Evolutionary conservation across 1,140 invertebrate species (phyloP).

Genomic region (Dreissena polymorpha): DNA sequence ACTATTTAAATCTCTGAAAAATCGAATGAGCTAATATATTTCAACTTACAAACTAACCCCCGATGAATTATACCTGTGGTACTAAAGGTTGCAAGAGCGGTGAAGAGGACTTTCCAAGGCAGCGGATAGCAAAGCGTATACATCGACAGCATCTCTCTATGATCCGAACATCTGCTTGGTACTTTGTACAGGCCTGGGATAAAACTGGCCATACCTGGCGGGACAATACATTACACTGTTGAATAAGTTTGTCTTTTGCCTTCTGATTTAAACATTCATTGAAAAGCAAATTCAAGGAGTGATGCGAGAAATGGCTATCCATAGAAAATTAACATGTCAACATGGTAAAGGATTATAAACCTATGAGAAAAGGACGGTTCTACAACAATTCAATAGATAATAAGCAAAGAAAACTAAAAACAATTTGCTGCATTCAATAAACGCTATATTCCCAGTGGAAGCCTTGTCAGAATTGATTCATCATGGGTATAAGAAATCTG

Average conservation of each 20-base stretch:
- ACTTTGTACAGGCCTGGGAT: constrained; percentile 88
- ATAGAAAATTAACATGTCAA: too few species aligned
- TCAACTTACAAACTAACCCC: too few species aligned
- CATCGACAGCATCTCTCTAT: constrained; percentile 96
- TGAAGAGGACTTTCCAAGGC: constrained; percentile 89
- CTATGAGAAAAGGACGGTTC: too few species aligned
- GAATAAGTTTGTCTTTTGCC: constrained; percentile 1
- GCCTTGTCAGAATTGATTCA: too few species aligned
- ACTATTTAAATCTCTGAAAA: too few species aligned
- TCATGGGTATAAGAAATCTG: too few species aligned
- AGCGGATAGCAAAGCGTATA: constrained; percentile 93
- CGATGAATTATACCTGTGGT: constrained; percentile 83
- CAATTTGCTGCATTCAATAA: too few species aligned
- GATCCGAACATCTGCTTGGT: constrained; percentile 90
- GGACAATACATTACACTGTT: constrained; percentile 42
- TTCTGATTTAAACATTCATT: background rate
- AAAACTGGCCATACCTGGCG: constrained; percentile 90
- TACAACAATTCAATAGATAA: too few species aligned
- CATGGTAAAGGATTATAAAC: too few species aligned
- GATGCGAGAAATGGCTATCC: background rate
- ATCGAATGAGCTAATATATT: too few species aligned
- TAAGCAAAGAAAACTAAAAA: too few species aligned
- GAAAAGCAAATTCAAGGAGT: background rate
- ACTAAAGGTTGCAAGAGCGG: constrained; percentile 90
- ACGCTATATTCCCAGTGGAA: too few species aligned